A percentile compares a stretch with the other conserved stretches of the same genome.
phyloP scores from a whole-genome alignment of 2,113 vertebrate genomes.

The Connochaetes taurinus region DNA sequence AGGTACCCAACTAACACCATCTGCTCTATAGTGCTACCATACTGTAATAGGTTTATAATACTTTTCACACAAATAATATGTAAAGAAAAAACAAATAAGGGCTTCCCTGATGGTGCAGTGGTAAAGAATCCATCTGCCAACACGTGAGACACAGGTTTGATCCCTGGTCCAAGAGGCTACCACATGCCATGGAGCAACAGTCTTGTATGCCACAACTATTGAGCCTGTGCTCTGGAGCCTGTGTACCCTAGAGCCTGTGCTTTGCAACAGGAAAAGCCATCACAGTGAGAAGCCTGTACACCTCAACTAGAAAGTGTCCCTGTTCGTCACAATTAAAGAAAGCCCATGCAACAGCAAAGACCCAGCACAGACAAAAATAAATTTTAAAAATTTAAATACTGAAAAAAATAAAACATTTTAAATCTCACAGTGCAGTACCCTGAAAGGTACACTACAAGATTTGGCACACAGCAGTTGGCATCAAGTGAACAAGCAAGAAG shows the following conservation, averaged over 20 bases:
- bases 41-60: not conserved
- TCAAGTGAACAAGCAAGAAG: not conserved
- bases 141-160: fast-evolving
- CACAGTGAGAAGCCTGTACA: not conserved
- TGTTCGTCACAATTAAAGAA: not conserved
- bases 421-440: not conserved
- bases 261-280: not conserved
- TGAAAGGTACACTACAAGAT: not conserved
- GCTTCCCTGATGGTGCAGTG: not conserved
- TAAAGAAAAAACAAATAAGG: not conserved
- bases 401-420: not conserved
- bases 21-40: not conserved
- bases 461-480: not conserved
- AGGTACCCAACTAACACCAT: not conserved
- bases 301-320: not conserved
- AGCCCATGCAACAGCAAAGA: not conserved
- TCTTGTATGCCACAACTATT: not conserved
- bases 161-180: not conserved
- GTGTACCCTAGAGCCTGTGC: not conserved
- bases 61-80: not conserved
- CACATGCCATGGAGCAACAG: not conserved
- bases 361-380: not conserved
- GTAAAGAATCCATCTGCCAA: not conserved
- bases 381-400: not conserved
- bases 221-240: not conserved